Evolutionary conservation across 1,140 invertebrate genomes (phyloP).

Genomic region (Ostrea edulis): DNA sequence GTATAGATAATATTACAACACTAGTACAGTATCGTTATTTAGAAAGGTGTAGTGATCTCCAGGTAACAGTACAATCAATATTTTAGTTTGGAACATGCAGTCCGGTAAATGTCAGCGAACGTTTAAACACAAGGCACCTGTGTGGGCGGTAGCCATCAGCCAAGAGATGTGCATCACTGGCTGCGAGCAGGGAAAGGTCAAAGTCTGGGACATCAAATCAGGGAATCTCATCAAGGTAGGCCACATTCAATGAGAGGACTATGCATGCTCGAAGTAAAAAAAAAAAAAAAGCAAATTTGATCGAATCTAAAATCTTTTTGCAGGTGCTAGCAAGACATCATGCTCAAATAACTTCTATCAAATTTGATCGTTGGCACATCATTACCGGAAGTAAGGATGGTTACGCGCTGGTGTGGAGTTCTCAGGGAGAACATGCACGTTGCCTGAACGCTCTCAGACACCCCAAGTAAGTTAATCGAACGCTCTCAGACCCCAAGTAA

Average conservation of each 20-base stretch:
- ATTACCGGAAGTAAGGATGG: conserved; percentile 76
- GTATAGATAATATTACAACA: too few relatives aligned
- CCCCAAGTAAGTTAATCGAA: conserved; percentile 73
- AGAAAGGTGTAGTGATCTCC: too few relatives aligned
- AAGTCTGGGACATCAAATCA: conserved; percentile 76
- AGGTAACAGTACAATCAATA: neutral
- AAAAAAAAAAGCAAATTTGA: neutral
- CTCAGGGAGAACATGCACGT: conserved; percentile 73
- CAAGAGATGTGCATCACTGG: conserved; percentile 75
- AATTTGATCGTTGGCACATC: conserved; percentile 79
- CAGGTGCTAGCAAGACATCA: conserved; percentile 77
- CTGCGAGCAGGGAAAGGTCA: conserved; percentile 77
- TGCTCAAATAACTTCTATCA: conserved; percentile 74
- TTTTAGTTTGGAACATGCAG: conserved; percentile 77
- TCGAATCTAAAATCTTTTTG: conserved; percentile 29
- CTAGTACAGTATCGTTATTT: too few relatives aligned
- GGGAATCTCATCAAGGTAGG: conserved; percentile 77
- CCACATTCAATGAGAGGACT: neutral
- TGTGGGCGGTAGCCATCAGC: conserved; percentile 73
- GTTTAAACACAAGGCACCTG: conserved; percentile 74
- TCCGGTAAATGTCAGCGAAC: conserved; percentile 75
- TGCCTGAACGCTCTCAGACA: conserved; percentile 77
- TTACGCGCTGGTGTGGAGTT: conserved; percentile 78
- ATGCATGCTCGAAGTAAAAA: neutral
- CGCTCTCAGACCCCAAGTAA: neutral